These are phyloP conservation scores for Chaetophractus vellerosus DNA, from an alignment of 2,797 vertebrate genomes.

Conservation along the genomic window DNA sequence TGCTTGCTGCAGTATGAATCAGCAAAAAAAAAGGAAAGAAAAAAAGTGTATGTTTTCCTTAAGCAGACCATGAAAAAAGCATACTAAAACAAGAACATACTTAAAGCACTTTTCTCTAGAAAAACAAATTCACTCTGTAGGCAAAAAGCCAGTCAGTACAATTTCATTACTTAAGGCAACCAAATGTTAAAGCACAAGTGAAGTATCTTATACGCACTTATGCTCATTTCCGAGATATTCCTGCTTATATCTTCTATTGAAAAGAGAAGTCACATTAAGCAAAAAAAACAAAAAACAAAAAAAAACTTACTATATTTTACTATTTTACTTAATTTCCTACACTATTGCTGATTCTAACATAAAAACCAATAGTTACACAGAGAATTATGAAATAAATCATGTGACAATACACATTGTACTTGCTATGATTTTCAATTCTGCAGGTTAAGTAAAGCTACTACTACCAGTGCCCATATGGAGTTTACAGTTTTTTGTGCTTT, in stretches of 20 bases:
- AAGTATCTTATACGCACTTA: background rate
- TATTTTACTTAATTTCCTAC: conserved; percentile 53
- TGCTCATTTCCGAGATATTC: conserved; percentile 3
- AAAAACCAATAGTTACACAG: conserved; percentile 64
- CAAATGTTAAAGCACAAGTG: conserved; percentile 77
- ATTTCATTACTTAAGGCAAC: conserved; percentile 73
- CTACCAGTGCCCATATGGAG: background rate
- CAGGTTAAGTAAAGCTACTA: background rate
- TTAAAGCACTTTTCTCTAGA: conserved; percentile 81
- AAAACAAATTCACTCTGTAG: conserved; percentile 69
- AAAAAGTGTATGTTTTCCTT: background rate
- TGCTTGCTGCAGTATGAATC: conserved; percentile 59
- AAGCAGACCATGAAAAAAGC: conserved; percentile 58
- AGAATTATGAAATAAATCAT: conserved; percentile 48
- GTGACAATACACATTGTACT: conserved; percentile 9
- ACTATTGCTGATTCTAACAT: conserved; percentile 44
- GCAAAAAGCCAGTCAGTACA: conserved; percentile 69
- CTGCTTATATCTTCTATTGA: background rate
- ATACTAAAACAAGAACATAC: conserved; percentile 59
- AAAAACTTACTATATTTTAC: background rate
- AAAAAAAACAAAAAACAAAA: background rate
- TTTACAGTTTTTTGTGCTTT: conserved; percentile 1
- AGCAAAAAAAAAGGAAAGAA: background rate
- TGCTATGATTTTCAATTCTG: conserved; percentile 62
- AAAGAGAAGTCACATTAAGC: background rate